Base-by-base conservation (phyloP, 2,113 vertebrate species). In the Tragelaphus buxtoni region DNA sequence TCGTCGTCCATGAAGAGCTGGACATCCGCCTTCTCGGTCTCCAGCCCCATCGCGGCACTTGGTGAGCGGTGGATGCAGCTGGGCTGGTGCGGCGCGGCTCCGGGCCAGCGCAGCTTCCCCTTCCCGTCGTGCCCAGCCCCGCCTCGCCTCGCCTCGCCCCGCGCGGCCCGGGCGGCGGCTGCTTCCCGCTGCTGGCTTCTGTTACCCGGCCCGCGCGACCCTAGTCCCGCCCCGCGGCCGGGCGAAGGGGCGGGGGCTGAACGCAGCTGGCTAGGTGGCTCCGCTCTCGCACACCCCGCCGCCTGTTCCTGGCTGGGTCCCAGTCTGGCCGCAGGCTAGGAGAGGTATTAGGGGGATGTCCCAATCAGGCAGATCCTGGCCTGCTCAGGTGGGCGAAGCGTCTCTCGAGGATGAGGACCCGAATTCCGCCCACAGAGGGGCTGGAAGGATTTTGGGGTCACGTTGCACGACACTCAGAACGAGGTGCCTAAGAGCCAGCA, bases 1-100 rank as follows among this genome's bases (percentile, higher is more conserved):
- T 99, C 99, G 10, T 99, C 99, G 69, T 99, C 99, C 99, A 99
- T 98, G 79, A 99, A 99, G 35, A 99, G 98, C 72, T 99, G 99
- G 5, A 98, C 98, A 79, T 99, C 99, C 30, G 97, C 97, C 82
- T 98, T 99, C 98, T 99, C 99, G n/a, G 98, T 99, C 96, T 99
- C 99, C 95, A 99, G 98, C 88, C 99, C 99, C 99, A 99, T 99
- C 9, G 86, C 65, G 26, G 90, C 93, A 47, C 87, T 83, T 51
- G 72, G 83, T 61, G 96, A 58, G 63, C 69, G 58, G 42, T 69
- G 28, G 89, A 77, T n/a, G 89, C 95, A 65, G 87, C 88, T 35
- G 0, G 69, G 94, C 56, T 84, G 63, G 86, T 22, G 60, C 49
- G 55, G 74, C 74, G 55, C 26, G 26, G 86, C 80, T 77, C 61